These are phyloP conservation scores for Tautogolabrus adspersus DNA, from an alignment of 2,113 vertebrate genomes.

Conservation along the genomic window DNA sequence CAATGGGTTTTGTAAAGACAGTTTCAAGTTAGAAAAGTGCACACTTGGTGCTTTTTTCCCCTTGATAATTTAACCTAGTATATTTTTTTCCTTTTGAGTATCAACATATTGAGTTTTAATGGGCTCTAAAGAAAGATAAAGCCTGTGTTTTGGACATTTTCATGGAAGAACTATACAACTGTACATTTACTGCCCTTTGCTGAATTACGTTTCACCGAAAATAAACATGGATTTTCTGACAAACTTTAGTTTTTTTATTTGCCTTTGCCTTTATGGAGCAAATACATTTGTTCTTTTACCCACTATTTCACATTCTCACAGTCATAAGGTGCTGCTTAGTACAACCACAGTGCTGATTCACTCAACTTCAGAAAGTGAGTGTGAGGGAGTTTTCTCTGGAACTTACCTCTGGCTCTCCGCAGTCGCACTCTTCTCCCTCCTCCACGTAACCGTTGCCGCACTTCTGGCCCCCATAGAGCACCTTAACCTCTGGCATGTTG, in stretches of 20 bases:
- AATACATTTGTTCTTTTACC: constrained; percentile 14
- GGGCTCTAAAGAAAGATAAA: neutral
- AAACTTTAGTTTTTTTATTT: neutral
- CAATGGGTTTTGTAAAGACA: neutral
- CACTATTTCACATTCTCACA: constrained; percentile 23
- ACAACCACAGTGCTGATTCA: neutral
- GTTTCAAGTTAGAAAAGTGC: neutral
- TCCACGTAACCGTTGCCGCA: constrained; percentile 98
- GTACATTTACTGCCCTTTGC: neutral
- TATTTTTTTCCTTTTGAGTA: neutral
- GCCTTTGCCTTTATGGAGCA: neutral
- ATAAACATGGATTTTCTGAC: neutral
- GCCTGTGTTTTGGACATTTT: neutral
- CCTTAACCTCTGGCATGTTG: constrained; percentile 94
- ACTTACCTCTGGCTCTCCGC: constrained; percentile 93
- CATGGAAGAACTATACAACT: neutral
- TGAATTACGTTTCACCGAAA: neutral
- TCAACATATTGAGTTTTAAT: neutral
- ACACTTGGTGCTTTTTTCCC: neutral
- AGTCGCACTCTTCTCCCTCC: constrained; percentile 97
- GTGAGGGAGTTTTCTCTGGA: neutral
- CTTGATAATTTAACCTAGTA: constrained; percentile 2
- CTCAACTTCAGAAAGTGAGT: neutral
- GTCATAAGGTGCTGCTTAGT: neutral
- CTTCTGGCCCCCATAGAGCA: constrained; percentile 93